These are phyloP conservation scores for Anarhynchus alexandrinus DNA, from an alignment of 2,113 vertebrate species.

Conservation along the genomic window DNA sequence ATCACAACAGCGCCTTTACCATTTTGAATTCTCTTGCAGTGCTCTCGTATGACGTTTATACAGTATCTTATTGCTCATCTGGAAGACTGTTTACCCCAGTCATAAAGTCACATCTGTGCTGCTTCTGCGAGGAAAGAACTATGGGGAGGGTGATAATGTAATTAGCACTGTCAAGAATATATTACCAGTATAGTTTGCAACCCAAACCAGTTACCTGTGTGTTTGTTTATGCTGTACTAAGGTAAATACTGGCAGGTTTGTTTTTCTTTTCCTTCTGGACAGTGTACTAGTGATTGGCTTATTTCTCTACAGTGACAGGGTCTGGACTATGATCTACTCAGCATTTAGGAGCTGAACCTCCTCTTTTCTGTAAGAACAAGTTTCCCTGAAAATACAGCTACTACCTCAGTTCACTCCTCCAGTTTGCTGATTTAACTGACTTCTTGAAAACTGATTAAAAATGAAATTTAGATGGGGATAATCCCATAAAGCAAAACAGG, in stretches of 20 bases:
- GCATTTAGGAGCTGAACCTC: not conserved
- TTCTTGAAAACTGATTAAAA: not conserved
- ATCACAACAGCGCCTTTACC: not conserved
- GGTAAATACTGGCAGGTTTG: not conserved
- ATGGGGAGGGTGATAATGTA: not conserved
- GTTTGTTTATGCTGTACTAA: not conserved
- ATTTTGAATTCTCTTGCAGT: not conserved
- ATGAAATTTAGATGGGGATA: not conserved
- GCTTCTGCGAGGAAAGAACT: not conserved
- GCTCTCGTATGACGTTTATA: not conserved
- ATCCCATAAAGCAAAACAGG: not conserved
- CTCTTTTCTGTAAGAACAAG: not conserved
- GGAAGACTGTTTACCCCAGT: not conserved
- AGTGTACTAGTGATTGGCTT: not conserved
- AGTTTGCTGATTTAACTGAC: not conserved
- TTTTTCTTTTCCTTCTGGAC: not conserved
- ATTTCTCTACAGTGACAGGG: not conserved
- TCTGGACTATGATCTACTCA: not conserved
- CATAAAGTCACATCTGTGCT: not conserved
- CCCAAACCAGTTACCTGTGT: not conserved
- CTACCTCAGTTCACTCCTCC: not conserved
- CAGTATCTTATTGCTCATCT: not conserved
- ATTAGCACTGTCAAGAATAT: not conserved
- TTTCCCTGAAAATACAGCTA: not conserved
- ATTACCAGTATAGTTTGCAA: not conserved